A percentile compares a stretch with the other conserved stretches of the same genome.
Conservation (phyloP, 2,113 vertebrate genomes). For the Acanthochromis polyacanthus region DNA sequence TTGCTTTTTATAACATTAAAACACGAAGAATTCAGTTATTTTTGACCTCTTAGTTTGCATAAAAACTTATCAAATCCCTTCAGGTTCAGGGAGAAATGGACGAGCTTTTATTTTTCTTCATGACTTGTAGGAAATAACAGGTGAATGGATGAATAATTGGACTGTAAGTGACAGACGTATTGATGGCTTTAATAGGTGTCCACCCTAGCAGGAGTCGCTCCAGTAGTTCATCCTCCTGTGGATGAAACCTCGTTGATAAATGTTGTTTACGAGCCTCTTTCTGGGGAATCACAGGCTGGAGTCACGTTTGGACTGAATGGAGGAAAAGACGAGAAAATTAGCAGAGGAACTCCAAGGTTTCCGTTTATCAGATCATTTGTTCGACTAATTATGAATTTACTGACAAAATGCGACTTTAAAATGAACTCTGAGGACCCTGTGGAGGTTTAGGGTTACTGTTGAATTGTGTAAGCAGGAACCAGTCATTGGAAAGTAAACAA, state of each 20-base stretch:
- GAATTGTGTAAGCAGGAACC: too few relatives aligned
- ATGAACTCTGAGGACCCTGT: too few relatives aligned
- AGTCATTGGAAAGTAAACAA: too few relatives aligned
- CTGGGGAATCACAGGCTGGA: not conserved
- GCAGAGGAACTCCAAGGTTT: too few relatives aligned
- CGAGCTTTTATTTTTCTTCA: not conserved
- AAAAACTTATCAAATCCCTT: too few relatives aligned
- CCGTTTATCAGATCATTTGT: too few relatives aligned
- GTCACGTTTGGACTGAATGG: not conserved
- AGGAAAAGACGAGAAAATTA: too few relatives aligned
- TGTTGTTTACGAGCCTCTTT: constrained; percentile 11
- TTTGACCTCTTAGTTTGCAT: too few relatives aligned
- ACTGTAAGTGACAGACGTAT: not conserved
- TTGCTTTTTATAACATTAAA: not conserved
- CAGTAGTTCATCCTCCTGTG: not conserved
- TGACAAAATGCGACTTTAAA: too few relatives aligned
- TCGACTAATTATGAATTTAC: too few relatives aligned
- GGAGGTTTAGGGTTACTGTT: too few relatives aligned
- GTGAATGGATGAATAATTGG: not conserved
- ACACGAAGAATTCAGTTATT: too few relatives aligned
- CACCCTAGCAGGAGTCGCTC: not conserved
- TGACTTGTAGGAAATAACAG: not conserved
- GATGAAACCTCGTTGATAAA: constrained; percentile 20
- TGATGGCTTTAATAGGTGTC: not conserved
- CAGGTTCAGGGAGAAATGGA: not conserved